Evolutionary conservation across 2,113 vertebrate species (phyloP).

Genomic region (Oreochromis tanganicae): DNA sequence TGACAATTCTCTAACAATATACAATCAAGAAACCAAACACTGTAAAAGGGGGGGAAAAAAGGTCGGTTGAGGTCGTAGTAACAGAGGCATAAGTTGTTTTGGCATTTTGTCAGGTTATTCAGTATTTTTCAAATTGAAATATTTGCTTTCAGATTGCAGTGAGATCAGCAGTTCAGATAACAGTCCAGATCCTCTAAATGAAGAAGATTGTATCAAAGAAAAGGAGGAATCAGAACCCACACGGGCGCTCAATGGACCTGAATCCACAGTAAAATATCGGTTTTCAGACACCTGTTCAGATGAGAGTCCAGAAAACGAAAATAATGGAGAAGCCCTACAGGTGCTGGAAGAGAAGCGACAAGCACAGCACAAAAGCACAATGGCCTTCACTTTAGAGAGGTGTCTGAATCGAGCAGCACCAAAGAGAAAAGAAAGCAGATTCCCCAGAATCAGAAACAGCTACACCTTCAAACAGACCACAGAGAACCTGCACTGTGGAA

Average conservation of each 20-base stretch:
- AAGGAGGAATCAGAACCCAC: neutral
- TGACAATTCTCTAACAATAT: neutral
- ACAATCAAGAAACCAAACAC: neutral
- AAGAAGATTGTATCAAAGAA: neutral
- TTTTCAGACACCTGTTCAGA: neutral
- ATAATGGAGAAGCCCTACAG: neutral
- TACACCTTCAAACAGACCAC: slow-evolving; percentile 44
- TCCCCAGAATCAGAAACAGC: neutral
- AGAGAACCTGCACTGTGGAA: slow-evolving; percentile 65
- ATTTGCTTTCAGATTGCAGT: neutral
- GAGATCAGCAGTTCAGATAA: neutral
- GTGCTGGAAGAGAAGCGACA: neutral
- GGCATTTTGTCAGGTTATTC: neutral
- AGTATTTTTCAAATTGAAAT: neutral
- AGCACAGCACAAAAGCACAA: neutral
- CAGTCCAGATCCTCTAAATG: neutral
- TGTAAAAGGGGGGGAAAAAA: rapidly evolving
- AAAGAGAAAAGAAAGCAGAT: neutral
- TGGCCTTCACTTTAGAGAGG: neutral
- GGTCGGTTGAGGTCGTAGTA: neutral
- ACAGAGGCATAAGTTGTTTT: neutral
- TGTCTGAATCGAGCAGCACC: neutral
- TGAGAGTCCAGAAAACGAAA: neutral
- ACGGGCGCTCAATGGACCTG: rapidly evolving
- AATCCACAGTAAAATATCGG: neutral